Conservation (phyloP, 2,797 vertebrate genomes). For the Capromys pilorides region DNA sequence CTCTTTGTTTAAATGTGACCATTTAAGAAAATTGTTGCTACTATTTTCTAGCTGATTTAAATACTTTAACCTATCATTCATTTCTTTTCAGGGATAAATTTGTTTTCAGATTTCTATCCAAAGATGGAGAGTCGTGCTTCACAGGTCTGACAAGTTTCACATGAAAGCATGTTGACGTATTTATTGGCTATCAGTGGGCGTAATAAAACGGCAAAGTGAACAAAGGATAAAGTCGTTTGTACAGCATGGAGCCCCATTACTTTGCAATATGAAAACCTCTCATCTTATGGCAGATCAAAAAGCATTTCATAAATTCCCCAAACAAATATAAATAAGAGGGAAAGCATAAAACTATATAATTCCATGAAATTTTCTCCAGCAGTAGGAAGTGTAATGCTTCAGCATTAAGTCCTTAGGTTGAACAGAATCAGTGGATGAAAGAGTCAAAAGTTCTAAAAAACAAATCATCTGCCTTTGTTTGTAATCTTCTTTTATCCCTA, state of each 20-base stretch:
- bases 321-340: constrained; percentile 78
- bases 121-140: constrained; percentile 70
- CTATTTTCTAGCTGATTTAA: constrained; percentile 69
- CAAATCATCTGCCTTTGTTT: background rate
- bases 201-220: constrained; percentile 76
- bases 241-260: constrained; percentile 71
- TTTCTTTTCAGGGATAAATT: constrained; percentile 80
- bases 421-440: constrained; percentile 52
- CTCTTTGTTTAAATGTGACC: constrained; percentile 72
- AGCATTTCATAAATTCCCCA: constrained; percentile 75
- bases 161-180: constrained; percentile 77
- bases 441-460: constrained; percentile 65
- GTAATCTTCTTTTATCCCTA: constrained; percentile 1
- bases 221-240: constrained; percentile 66
- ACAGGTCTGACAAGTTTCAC: constrained; percentile 65
- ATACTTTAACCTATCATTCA: constrained; percentile 75
- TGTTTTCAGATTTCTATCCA: constrained; percentile 77
- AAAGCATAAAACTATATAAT: constrained; percentile 72
- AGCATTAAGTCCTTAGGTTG: constrained; percentile 62
- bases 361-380: constrained; percentile 45
- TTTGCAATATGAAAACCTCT: constrained; percentile 68
- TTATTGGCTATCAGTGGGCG: constrained; percentile 75
- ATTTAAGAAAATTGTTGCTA: constrained; percentile 80
- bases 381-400: constrained; percentile 34
- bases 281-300: constrained; percentile 72